A percentile compares a stretch with the other conserved stretches of the same genome.
phyloP scores from a whole-genome alignment of 2,888 invertebrate species.

The Apodemia hepburni region DNA sequence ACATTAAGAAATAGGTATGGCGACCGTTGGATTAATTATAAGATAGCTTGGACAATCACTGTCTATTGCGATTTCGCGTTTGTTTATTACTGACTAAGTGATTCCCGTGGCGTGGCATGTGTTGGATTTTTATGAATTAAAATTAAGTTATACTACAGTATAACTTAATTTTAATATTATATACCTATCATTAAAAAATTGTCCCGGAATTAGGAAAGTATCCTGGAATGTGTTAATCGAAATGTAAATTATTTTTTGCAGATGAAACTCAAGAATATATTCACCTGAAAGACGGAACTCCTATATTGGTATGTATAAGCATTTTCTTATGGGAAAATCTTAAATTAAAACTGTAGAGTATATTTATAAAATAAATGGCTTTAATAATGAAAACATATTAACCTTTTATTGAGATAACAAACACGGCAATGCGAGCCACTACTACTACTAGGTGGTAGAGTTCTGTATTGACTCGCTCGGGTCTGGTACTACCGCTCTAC shows the following conservation, averaged over 20 bases:
- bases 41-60: not conserved
- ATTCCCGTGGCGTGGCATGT: too few species aligned
- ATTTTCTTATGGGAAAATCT: not conserved
- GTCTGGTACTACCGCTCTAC: too few species aligned
- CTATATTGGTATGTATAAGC: not conserved
- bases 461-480: too few species aligned
- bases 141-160: too few species aligned
- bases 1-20: conserved; percentile 1
- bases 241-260: not conserved
- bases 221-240: too few species aligned
- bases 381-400: not conserved
- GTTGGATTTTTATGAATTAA: too few species aligned
- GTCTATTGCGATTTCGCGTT: not conserved
- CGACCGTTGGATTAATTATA: not conserved
- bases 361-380: not conserved
- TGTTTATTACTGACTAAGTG: not conserved
- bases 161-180: too few species aligned
- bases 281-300: not conserved
- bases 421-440: too few species aligned
- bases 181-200: too few species aligned
- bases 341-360: not conserved
- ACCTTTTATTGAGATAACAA: too few species aligned
- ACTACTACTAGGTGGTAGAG: too few species aligned
- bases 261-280: not conserved
- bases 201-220: too few species aligned